These are phyloP conservation scores for Chromis chromis DNA, from an alignment of 2,797 vertebrate species.

Conservation along the genomic window DNA sequence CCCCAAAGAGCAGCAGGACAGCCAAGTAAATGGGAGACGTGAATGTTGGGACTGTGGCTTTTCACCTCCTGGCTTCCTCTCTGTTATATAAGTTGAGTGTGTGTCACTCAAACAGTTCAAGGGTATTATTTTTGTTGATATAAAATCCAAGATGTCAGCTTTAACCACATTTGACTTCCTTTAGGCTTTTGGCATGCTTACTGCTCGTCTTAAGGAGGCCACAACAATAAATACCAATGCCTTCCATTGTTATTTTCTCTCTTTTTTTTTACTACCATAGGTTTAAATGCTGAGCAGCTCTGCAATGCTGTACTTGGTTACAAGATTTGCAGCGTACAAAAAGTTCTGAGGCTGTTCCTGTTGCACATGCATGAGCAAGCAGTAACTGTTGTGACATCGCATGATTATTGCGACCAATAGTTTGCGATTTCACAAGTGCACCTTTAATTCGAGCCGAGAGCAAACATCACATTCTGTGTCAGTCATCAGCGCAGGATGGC, in stretches of 20 bases:
- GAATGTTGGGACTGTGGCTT: neutral
- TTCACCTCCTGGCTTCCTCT: neutral
- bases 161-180: neutral
- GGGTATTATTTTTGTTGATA: conserved; percentile 11
- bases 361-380: too few relatives aligned
- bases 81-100: conserved; percentile 4
- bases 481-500: too few relatives aligned
- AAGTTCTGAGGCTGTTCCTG: too few relatives aligned
- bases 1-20: conserved; percentile 1
- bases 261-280: too few relatives aligned
- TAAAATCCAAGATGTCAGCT: neutral
- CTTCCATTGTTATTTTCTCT: neutral
- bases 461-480: too few relatives aligned
- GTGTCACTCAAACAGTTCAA: conserved; percentile 1
- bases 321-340: too few relatives aligned
- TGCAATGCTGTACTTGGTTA: too few relatives aligned
- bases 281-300: too few relatives aligned
- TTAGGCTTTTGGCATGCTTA: neutral
- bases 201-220: neutral
- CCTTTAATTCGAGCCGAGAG: too few relatives aligned
- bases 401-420: too few relatives aligned
- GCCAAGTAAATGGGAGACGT: neutral
- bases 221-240: neutral
- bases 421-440: too few relatives aligned
- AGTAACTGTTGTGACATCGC: too few relatives aligned